Evolutionary conservation across 2,888 invertebrate genomes (phyloP), one percentile per base, ranked within the genome.

Genomic region (Brenthis ino): DNA sequence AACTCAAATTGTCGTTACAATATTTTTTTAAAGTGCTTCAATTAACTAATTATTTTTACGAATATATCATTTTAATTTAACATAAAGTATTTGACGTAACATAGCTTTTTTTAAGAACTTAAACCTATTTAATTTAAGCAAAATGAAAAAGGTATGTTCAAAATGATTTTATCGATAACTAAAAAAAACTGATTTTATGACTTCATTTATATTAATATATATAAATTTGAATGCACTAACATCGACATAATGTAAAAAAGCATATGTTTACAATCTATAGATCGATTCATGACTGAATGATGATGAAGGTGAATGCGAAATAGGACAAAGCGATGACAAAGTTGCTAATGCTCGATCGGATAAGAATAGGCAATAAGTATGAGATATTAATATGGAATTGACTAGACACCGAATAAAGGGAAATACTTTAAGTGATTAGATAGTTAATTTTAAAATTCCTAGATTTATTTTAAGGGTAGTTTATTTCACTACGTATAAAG

Each of bases 371-470:
- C 2, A 56, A 16, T 56, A 63, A 63, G 33, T 61, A 63, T 50
- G 61, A 61, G 28, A 67, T 64, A 74, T 73, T 72, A 73, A 77
- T 74, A 82, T 77, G 86, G 86, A 87, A 87, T 87, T 87, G 86
- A 87, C 79, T 86, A 85, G 82, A 77, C 72, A 72, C 74, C 75
- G 77, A 76, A 74, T 71, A 72, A 73, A 74, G 71, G 75, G 61
- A 72, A 65, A 75, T 71, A 70, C 48, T 61, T 73, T 68, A 74
- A 72, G 72, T 72, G 69, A 66, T 74, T 74, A 73, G 74, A 71
- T 73, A 74, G 77, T 75, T 77, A 66, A 74, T 74, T 77, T 75
- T 20, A 67, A 72, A 65, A 72, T 72, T 70, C 65, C 67, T 73
- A 74, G 65, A 70, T 68, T 76, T 69, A 70, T 72, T 73, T 72